Percentiles rank a stretch among this genome's conserved stretches.
These are phyloP conservation scores for Sycophaga agraensis DNA, from an alignment of 1,140 invertebrate genomes.

Conservation along the genomic window DNA sequence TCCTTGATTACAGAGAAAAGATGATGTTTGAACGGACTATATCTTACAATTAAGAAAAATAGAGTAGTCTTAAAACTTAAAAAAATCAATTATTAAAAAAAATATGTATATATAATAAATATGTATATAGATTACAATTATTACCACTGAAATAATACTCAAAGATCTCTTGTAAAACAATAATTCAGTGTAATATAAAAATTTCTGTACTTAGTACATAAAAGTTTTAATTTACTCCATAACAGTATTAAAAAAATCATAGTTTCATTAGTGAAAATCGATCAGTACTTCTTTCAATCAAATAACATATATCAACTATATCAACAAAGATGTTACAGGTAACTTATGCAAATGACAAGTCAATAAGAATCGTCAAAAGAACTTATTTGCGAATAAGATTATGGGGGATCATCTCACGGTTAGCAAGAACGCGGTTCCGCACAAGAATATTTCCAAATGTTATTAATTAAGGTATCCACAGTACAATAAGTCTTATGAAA, in stretches of 20 bases:
- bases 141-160: constrained; percentile 16
- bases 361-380: no score
- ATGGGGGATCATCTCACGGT: no score
- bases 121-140: constrained; percentile 13
- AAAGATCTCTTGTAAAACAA: constrained; percentile 18
- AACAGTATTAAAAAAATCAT: constrained; percentile 21
- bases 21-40: constrained; percentile 13
- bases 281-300: constrained; percentile 15
- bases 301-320: constrained; percentile 17
- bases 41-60: constrained; percentile 21
- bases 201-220: constrained; percentile 13
- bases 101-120: constrained; percentile 16
- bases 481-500: no score
- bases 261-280: constrained; percentile 5
- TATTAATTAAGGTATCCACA: no score
- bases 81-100: constrained; percentile 26
- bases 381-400: no score
- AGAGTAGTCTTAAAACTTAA: constrained; percentile 29
- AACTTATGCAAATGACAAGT: no score
- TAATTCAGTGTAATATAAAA: constrained; percentile 16
- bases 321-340: no score
- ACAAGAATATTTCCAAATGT: no score
- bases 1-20: constrained; percentile 25
- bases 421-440: no score
- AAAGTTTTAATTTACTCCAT: constrained; percentile 9